Percentiles rank a stretch among this genome's conserved stretches.
These are phyloP conservation scores for Mohoua ochrocephala DNA, from an alignment of 2,113 vertebrate genomes.

Conservation along the genomic window DNA sequence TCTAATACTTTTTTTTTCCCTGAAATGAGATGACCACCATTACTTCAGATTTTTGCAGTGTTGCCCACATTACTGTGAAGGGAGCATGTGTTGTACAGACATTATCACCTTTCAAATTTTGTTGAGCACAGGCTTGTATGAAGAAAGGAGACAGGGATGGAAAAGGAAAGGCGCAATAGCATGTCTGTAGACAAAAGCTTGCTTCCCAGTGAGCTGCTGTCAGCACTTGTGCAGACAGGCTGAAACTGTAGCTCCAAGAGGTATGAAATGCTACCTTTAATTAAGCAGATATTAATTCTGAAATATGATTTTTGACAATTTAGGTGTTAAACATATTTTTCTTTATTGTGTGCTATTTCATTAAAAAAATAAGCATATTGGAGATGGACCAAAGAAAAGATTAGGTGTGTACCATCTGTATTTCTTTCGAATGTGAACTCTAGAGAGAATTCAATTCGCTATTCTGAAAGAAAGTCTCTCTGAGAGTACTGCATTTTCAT, in stretches of 20 bases:
- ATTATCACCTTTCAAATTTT: not conserved
- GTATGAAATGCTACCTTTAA: not conserved
- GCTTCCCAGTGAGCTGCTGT: not conserved
- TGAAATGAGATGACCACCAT: not conserved
- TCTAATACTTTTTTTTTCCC: not conserved
- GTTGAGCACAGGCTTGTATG: not conserved
- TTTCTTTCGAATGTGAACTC: not conserved
- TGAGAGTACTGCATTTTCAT: not conserved
- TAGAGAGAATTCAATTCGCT: not conserved
- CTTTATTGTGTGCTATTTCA: not conserved
- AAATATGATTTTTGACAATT: not conserved
- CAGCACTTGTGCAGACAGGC: not conserved
- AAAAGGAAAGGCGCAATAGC: not conserved
- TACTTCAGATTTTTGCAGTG: not conserved
- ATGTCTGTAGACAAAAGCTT: not conserved
- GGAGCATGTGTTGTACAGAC: not conserved
- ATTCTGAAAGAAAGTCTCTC: not conserved
- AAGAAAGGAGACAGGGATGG: not conserved
- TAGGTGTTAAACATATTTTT: not conserved
- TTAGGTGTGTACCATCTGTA: not conserved
- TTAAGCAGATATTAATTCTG: not conserved
- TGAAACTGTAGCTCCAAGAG: not conserved
- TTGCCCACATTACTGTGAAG: not conserved
- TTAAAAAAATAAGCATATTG: not conserved
- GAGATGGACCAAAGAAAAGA: not conserved